Evolutionary conservation across 2,113 vertebrate genomes (phyloP).

Genomic region (Pantherophis guttatus): DNA sequence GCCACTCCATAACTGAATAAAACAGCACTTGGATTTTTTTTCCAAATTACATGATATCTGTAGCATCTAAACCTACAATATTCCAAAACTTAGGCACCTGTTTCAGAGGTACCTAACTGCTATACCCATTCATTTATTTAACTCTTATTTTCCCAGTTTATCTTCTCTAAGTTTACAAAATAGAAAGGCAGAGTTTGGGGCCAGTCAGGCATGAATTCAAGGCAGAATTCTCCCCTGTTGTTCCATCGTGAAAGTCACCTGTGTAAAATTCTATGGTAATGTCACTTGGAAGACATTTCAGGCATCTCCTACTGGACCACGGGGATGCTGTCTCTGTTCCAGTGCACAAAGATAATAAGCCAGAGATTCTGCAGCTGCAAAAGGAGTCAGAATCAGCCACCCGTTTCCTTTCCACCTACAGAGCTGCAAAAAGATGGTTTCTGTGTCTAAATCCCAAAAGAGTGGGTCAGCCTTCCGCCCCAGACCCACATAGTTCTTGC

Average conservation of each 20-base stretch:
- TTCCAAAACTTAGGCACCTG: conserved; percentile 4
- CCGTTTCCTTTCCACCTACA: not conserved
- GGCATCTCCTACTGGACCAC: not conserved
- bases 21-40: not conserved
- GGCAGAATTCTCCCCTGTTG: conserved; percentile 44
- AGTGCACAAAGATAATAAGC: conserved; percentile 25
- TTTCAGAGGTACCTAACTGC: conserved; percentile 4
- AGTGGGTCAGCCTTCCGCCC: not conserved
- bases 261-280: not conserved
- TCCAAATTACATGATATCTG: not conserved
- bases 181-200: conserved; percentile 52
- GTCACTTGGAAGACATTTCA: conserved; percentile 13
- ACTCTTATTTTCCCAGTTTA: conserved; percentile 18
- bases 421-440: not conserved
- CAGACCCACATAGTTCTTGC: conserved; percentile 10
- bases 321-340: not conserved
- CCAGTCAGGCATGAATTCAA: conserved; percentile 57
- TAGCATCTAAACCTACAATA: not conserved
- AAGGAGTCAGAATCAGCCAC: not conserved
- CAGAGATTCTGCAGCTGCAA: not conserved
- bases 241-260: conserved; percentile 32
- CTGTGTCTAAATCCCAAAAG: not conserved
- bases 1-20: not conserved
- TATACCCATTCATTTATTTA: not conserved
- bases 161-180: conserved; percentile 57